Evolutionary conservation across 2,888 invertebrate genomes (phyloP).

Genomic region (Lutraria lutraria): DNA sequence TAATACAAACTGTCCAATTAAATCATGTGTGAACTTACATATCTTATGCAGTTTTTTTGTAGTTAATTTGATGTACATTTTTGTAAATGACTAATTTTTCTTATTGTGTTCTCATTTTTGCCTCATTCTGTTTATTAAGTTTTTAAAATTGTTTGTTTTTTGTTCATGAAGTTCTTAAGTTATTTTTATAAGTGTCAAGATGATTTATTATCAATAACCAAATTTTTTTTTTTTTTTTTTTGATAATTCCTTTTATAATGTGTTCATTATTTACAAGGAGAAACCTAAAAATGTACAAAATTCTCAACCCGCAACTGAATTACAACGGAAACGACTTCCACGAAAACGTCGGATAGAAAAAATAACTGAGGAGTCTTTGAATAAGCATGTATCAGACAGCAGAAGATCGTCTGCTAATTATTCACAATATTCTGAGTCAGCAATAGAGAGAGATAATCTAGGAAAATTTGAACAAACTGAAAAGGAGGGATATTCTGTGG

Average conservation of each 20-base stretch:
- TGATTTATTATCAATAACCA: no score
- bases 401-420: neutral
- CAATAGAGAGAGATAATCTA: neutral
- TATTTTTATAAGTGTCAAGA: no score
- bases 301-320: slow-evolving; percentile 6
- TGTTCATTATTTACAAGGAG: slow-evolving; percentile 1
- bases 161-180: no score
- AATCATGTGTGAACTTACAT: no score
- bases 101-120: no score
- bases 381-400: slow-evolving; percentile 4
- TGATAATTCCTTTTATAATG: neutral
- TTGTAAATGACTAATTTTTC: no score
- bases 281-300: neutral
- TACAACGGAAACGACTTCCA: slow-evolving; percentile 5
- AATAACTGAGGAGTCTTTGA: slow-evolving; percentile 2
- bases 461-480: neutral
- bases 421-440: neutral
- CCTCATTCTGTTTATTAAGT: no score
- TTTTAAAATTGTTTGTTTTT: no score
- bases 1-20: no score
- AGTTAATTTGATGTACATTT: no score
- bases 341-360: slow-evolving; percentile 9
- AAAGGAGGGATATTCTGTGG: neutral
- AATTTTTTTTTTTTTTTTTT: neutral
- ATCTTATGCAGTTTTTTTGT: no score